Evolutionary conservation across 1,140 invertebrate species (phyloP).

Genomic region (Cydia pomonella): DNA sequence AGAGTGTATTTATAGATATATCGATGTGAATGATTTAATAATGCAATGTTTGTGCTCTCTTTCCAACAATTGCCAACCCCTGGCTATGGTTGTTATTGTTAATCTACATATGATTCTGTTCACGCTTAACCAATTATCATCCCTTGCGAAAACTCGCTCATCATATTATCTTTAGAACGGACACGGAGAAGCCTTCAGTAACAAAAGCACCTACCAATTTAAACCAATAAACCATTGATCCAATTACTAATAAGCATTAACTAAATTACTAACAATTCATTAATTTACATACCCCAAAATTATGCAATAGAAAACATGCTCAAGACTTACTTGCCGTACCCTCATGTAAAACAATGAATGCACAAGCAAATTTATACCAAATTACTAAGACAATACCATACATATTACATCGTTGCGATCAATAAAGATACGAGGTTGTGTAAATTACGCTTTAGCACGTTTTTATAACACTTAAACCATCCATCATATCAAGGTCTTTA

Average conservation of each 20-base stretch:
- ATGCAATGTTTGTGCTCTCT: too few species aligned
- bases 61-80: too few species aligned
- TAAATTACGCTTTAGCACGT: conserved; percentile 17
- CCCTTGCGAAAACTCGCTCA: background rate
- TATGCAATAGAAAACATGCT: conserved; percentile 2
- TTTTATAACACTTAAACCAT: conserved; percentile 9
- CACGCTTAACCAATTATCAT: background rate
- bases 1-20: too few species aligned
- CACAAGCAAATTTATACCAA: background rate
- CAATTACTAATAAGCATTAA: conserved; percentile 31
- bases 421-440: background rate
- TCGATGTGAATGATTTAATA: too few species aligned
- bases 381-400: background rate
- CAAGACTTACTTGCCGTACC: background rate
- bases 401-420: background rate
- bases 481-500: conserved; percentile 4
- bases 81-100: background rate
- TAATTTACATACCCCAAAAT: conserved; percentile 23
- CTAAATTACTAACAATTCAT: conserved; percentile 26
- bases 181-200: background rate
- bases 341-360: background rate
- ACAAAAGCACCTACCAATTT: conserved; percentile 12
- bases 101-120: background rate
- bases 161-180: background rate
- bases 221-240: conserved; percentile 22